phyloP scores from a whole-genome alignment of 2,888 invertebrate genomes.

The Drosophila atripex region DNA sequence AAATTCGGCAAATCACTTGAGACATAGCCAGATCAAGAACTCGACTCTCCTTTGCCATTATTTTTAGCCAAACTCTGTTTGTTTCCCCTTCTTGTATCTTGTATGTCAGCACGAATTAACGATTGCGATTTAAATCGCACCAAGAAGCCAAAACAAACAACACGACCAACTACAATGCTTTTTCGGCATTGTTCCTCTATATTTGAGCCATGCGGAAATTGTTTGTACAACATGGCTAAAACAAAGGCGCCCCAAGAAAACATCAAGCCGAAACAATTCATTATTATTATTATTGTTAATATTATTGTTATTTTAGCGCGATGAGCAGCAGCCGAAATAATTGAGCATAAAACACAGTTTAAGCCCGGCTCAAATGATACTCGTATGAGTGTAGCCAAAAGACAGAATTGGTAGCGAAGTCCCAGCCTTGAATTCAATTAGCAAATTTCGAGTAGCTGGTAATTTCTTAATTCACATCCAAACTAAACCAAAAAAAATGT shows the following conservation, averaged over 20 bases:
- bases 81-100: constrained; percentile 20
- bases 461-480: constrained; percentile 32
- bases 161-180: constrained; percentile 43
- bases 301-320: constrained; percentile 52
- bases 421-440: constrained; percentile 44
- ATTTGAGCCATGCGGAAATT: constrained; percentile 70
- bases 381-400: constrained; percentile 7
- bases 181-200: constrained; percentile 31
- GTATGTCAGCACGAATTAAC: constrained; percentile 72
- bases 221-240: constrained; percentile 61
- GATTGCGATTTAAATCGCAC: constrained; percentile 53
- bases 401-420: constrained; percentile 48
- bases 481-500: constrained; percentile 4
- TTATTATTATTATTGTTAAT: constrained; percentile 51
- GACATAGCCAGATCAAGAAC: constrained; percentile 34
- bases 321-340: constrained; percentile 55
- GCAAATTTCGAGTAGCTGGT: constrained; percentile 39
- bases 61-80: constrained; percentile 36
- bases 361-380: constrained; percentile 29
- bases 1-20: constrained; percentile 23
- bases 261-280: constrained; percentile 49
- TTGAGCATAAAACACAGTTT: constrained; percentile 62
- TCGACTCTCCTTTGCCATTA: constrained; percentile 21
- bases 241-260: constrained; percentile 45
- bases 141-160: constrained; percentile 48